A percentile compares a stretch with the other conserved stretches of the same genome.
These are phyloP conservation scores for Junco hyemalis DNA, from an alignment of 2,113 vertebrate genomes.

Conservation along the genomic window DNA sequence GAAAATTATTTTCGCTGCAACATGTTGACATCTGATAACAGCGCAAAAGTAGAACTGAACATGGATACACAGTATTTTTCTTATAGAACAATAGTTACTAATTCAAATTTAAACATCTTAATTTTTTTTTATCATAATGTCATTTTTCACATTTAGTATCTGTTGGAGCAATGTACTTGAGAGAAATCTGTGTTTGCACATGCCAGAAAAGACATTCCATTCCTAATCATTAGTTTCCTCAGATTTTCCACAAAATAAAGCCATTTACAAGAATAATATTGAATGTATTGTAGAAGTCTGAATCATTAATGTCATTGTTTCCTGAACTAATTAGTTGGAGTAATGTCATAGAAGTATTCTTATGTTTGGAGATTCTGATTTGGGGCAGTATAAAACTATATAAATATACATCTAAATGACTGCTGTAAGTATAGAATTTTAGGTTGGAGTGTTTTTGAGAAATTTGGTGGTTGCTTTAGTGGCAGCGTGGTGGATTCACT, in stretches of 20 bases:
- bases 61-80: neutral
- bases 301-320: neutral
- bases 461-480: neutral
- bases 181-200: neutral
- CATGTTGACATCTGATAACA: neutral
- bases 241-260: neutral
- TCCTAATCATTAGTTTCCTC: neutral
- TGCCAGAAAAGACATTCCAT: neutral
- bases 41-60: neutral
- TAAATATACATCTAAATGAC: neutral
- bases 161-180: neutral
- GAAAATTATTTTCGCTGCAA: neutral
- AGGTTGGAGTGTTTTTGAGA: neutral
- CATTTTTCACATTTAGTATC: neutral
- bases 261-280: neutral
- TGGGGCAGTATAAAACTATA: neutral
- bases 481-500: neutral
- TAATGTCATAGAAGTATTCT: neutral
- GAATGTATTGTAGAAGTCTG: neutral
- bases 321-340: neutral
- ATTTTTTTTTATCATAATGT: neutral
- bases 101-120: neutral
- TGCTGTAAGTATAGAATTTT: neutral
- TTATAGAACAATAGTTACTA: neutral
- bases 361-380: neutral